Evolutionary conservation across 1,140 invertebrate species (phyloP), one percentile per base, ranked within the genome.

Genomic region (Macrobrachium nipponense): DNA sequence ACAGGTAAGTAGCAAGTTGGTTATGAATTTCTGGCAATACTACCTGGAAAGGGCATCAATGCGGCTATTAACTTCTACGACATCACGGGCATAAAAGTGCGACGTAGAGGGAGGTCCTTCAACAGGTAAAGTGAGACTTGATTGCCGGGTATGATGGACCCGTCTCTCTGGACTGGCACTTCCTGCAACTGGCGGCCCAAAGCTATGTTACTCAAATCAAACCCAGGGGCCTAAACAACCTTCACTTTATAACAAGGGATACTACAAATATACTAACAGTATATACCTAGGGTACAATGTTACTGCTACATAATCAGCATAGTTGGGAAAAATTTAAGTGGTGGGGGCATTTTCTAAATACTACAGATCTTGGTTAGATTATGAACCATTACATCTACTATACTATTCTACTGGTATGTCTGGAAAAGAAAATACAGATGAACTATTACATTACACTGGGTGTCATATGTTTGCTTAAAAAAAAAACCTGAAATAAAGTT

Each of bases 11-110:
- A 14, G 43, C 61, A 66, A 64, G 51, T 51, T 7, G 12, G 12
- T 51, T 51, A 51, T 5, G 51, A 51, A 59, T 59, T 14, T 60
- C 20, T 36, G 17, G 18, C 60, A 27, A 58, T 62, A 61, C 72
- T 85, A 89, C 88, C 85, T 89, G 72, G 88, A 76, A 18, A 89
- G 78, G 20, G 88, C 82, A 80, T 89, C 88, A 76, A 89, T 79
- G 64, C 88, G 86, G 81, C 59, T 60, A 82, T 87, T 87, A 77
- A 89, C 82, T 58, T 83, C 75, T 64, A 75, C 59, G 62, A 89
- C 85, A 61, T 89, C 88, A 7, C 75, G 70, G 59, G 66, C 66
- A 17, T 82, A 73, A 51, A 17, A 64, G 59, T 83, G 82, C 58
- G 78, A 44, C 20, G 78, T 36, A 58, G 62, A 66, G 62, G 61